Evolutionary conservation across 2,888 invertebrate genomes (phyloP).

Genomic region (Stramonita haemastoma): DNA sequence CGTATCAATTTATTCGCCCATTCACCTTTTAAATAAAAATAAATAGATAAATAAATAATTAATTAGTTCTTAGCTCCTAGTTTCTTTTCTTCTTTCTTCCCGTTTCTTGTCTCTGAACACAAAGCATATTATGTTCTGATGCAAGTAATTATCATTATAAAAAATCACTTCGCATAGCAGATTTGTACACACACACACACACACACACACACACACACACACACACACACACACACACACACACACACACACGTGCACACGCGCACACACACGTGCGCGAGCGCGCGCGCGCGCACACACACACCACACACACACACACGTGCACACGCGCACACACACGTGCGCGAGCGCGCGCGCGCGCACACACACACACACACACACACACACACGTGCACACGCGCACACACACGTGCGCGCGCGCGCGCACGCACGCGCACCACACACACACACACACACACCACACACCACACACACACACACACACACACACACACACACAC

Average conservation of each 20-base stretch:
- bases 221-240: slow-evolving; percentile 13
- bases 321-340: not conserved
- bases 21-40: too few species aligned
- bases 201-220: not conserved
- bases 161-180: too few species aligned
- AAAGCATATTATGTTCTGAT: too few species aligned
- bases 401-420: not conserved
- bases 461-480: too few species aligned
- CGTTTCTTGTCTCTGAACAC: too few species aligned
- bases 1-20: too few species aligned
- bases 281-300: not conserved
- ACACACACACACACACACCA: not conserved
- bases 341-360: not conserved
- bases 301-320: not conserved
- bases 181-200: not conserved
- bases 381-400: not conserved
- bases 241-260: not conserved
- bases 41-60: too few species aligned
- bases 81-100: too few species aligned
- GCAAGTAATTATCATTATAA: too few species aligned
- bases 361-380: not conserved
- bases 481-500: not conserved
- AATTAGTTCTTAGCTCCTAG: too few species aligned
- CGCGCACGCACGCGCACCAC: too few species aligned
- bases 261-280: not conserved